These are phyloP conservation scores for Spodoptera littoralis DNA, from an alignment of 2,888 invertebrate genomes.

Conservation along the genomic window DNA sequence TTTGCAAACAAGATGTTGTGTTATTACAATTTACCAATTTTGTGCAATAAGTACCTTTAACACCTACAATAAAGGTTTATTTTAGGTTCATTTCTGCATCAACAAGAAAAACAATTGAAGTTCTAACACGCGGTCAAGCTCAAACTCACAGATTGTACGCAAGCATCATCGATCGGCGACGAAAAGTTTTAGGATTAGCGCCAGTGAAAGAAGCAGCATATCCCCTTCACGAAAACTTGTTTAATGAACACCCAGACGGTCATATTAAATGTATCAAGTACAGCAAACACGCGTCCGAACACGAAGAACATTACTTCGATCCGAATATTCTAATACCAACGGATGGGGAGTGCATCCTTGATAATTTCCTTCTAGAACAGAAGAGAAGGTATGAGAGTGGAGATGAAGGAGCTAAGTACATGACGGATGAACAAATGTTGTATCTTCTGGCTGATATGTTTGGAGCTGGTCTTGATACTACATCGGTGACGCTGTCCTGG, in stretches of 20 bases:
- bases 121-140: slow-evolving; percentile 91
- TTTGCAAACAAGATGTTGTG: too few species aligned
- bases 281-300: slow-evolving; percentile 72
- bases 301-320: slow-evolving; percentile 81
- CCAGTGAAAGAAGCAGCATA: slow-evolving; percentile 73
- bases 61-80: slow-evolving; percentile 25
- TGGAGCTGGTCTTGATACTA: slow-evolving; percentile 96
- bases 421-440: slow-evolving; percentile 91
- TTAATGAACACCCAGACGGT: slow-evolving; percentile 77
- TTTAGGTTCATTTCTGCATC: slow-evolving; percentile 90
- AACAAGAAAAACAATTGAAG: slow-evolving; percentile 90
- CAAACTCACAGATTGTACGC: slow-evolving; percentile 93
- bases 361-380: slow-evolving; percentile 91
- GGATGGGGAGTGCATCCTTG: slow-evolving; percentile 89
- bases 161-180: slow-evolving; percentile 89
- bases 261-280: slow-evolving; percentile 83
- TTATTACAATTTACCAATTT: too few species aligned
- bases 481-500: slow-evolving; percentile 94
- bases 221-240: slow-evolving; percentile 70
- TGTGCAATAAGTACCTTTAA: too few species aligned
- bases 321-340: slow-evolving; percentile 76
- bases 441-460: slow-evolving; percentile 94
- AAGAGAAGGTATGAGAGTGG: slow-evolving; percentile 80
- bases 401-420: slow-evolving; percentile 83
- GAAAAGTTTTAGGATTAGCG: slow-evolving; percentile 72